Evolutionary conservation across 2,797 vertebrate genomes (phyloP), one percentile per base, ranked within the genome.

Genomic region (Chaenodraco wilsoni): DNA sequence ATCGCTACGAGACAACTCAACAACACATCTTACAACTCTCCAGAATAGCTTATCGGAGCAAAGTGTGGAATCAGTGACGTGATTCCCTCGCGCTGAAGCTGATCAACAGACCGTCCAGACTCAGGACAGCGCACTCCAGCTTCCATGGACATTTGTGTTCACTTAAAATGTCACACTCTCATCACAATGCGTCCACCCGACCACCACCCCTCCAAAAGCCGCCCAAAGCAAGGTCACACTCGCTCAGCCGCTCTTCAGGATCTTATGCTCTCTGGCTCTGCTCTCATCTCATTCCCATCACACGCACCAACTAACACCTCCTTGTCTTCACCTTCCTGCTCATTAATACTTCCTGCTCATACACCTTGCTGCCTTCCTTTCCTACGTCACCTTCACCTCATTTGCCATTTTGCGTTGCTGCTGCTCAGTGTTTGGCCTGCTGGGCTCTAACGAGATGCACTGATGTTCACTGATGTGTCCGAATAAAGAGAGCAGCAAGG

Each of bases 191-290:
- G 5, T 23, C 60, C 59, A 37, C 49, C 78, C 19, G 19, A 19
- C 77, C 8, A 66, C 63, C 57, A 51, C 14, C 59, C 54, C 54
- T 56, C 9, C 60, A 9, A 21, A 59, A 27, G 67, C 65, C 2
- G 56, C 84, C 68, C 51, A 56, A 27, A 87, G 76, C 81, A 84
- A 84, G 82, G 82, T 83, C 72, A 78, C 75, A 55, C 56, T 75
- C 63, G 33, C 23, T 81, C 68, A 62, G 3, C 54, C 1, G 37
- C 63, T 72, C 41, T 57, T 59, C 45, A 40, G 45, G 58, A 48
- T 41, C 65, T 66, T 48, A 69, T 69, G 16, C 50, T 19, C 66
- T 57, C 31, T 3, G 3, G 4, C 41, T 55, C 19, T 40, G 58
- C 56, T 67, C 33, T 56, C 50, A 49, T 4, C 37, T 64, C 31